phyloP scores from a whole-genome alignment of 2,888 invertebrate genomes.

The Campoplex capitator region DNA sequence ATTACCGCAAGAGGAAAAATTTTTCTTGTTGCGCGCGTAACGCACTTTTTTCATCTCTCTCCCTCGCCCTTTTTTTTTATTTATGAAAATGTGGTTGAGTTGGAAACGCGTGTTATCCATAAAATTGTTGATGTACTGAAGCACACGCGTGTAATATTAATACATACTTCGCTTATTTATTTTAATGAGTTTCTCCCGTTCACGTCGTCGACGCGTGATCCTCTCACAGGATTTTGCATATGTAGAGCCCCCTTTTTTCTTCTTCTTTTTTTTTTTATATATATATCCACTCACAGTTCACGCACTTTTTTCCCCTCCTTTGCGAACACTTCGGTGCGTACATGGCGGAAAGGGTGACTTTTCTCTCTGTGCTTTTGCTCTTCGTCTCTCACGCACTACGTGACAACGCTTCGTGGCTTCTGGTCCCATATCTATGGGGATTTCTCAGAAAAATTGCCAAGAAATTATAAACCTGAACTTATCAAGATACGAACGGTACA shows the following conservation, averaged over 20 bases:
- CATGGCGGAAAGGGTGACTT: constrained; percentile 45
- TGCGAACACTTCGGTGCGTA: constrained; percentile 51
- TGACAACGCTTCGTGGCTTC: constrained; percentile 51
- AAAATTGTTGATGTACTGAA: neutral
- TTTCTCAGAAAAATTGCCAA: neutral
- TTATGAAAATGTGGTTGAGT: neutral
- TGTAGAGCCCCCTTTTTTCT: neutral
- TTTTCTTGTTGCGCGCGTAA: constrained; percentile 12
- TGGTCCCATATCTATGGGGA: neutral
- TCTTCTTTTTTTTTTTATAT: constrained; percentile 1
- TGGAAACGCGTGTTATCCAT: neutral
- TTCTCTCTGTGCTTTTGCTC: constrained; percentile 6
- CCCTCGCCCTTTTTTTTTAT: neutral
- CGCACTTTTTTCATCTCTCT: constrained; percentile 1
- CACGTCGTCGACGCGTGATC: constrained; percentile 68
- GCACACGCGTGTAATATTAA: constrained; percentile 51
- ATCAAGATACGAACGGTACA: neutral
- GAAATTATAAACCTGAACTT: neutral
- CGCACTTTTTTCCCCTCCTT: constrained; percentile 68
- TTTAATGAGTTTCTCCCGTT: constrained; percentile 79
- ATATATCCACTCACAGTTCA: constrained; percentile 53
- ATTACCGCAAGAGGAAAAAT: constrained; percentile 22
- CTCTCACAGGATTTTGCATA: constrained; percentile 67
- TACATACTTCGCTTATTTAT: constrained; percentile 78
- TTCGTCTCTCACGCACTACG: constrained; percentile 61